phyloP scores from a whole-genome alignment of 2,797 vertebrate species.

The Sebastes oblongus region DNA sequence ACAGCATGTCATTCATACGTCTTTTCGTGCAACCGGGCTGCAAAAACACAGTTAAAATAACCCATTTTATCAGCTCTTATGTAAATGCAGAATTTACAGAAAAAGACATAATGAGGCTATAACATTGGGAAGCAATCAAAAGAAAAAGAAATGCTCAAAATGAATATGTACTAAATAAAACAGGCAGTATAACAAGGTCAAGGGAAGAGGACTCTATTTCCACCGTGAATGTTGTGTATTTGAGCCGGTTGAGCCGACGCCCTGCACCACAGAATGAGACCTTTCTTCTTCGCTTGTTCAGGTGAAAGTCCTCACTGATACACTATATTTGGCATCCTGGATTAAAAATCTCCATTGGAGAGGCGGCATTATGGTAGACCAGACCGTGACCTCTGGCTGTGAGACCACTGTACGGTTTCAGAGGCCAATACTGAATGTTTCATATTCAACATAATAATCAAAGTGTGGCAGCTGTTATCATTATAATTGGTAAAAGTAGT shows the following conservation, averaged over 20 bases:
- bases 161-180: background rate
- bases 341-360: constrained; percentile 47
- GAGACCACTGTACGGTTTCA: background rate
- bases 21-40: rapidly evolving
- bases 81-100: background rate
- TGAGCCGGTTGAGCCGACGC: constrained; percentile 11
- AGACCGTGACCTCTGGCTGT: constrained; percentile 33
- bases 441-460: no score
- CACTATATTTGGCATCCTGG: constrained; percentile 20
- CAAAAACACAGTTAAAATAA: background rate
- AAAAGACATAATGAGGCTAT: background rate
- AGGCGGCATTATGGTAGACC: constrained; percentile 1
- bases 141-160: background rate
- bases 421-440: no score
- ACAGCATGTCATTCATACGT: rapidly evolving
- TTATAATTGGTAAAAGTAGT: background rate
- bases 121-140: background rate
- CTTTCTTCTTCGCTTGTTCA: constrained; percentile 48
- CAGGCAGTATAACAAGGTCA: background rate
- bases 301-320: constrained; percentile 46
- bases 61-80: background rate
- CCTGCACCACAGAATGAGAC: constrained; percentile 43
- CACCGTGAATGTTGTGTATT: background rate
- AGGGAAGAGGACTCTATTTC: constrained; percentile 9
- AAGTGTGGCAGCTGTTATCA: background rate